A percentile compares a stretch with the other conserved stretches of the same genome.
Conservation (phyloP, 2,113 vertebrate genomes). For the Panurus biarmicus region DNA sequence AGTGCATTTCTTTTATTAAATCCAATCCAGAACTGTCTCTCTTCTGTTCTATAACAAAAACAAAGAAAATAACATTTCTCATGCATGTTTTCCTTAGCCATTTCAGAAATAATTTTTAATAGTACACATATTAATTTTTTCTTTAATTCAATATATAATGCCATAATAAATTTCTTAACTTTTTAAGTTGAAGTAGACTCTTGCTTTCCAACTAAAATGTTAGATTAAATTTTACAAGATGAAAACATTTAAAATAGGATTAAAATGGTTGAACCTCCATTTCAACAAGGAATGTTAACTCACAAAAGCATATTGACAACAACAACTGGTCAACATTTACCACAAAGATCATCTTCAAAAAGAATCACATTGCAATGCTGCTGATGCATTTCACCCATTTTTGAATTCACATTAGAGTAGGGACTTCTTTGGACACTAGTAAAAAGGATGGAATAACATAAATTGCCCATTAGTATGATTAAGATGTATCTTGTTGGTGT, state of each 20-base stretch:
- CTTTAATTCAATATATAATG: neutral
- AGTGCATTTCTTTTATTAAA: conserved; percentile 86
- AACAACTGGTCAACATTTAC: neutral
- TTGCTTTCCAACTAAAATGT: neutral
- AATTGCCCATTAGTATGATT: neutral
- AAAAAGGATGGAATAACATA: neutral
- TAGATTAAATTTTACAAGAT: neutral
- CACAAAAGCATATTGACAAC: neutral
- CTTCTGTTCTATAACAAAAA: conserved; percentile 69
- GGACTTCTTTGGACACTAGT: neutral
- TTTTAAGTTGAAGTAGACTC: neutral
- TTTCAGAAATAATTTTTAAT: neutral
- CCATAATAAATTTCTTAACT: neutral
- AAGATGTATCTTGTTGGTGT: neutral
- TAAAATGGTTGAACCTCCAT: neutral
- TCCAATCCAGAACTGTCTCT: conserved; percentile 92
- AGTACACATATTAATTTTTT: neutral
- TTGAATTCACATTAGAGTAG: neutral
- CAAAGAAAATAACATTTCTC: neutral
- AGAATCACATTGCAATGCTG: neutral
- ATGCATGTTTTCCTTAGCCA: neutral
- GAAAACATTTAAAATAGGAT: neutral
- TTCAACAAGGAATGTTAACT: neutral
- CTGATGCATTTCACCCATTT: neutral
- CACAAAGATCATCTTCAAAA: neutral